Evolutionary conservation across 1,140 invertebrate genomes (phyloP), one percentile per base, ranked within the genome.

Genomic region (Paraescarpia echinospica): DNA sequence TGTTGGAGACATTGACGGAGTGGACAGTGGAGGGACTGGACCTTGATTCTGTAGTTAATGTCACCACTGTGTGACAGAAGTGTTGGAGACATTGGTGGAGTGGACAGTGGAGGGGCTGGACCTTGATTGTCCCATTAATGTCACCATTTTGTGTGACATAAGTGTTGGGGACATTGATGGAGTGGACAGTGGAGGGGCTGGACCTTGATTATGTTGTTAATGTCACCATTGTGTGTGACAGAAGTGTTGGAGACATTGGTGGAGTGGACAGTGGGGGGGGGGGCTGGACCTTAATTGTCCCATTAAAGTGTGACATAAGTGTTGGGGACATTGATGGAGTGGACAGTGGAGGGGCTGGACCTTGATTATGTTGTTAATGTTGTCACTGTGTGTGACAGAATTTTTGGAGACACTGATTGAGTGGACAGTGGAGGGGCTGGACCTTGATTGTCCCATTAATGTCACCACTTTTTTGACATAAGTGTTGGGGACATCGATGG

Each of bases 41-140:
- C 22, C 59, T 77, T 77, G 9, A 77, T 1, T 27, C 2, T 77
- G 59, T 27, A 14, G 22, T 77, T 77, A 27, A 77, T 77, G 59
- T 77, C 22, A 2, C 22, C 4, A 77, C 4, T 41, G 41, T 41
- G 95, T 41, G 59, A 77, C 2, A 77, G 59, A 77, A 77, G 12
- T 77, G 59, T 95, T 97, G 31, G 95, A 97, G 6, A 97, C 96
- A 90, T 94, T 98, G 1, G 94, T 97, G 12, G 96, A 97, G 92
- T 97, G 97, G 96, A 96, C 97, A 1, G 96, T 97, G 93, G 97
- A 98, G 90, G 98, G 98, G 0, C 96, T 99, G 33, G 97, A 98
- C 95, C 97, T 98, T 94, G 97, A 98, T 14, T 96, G 97, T 51
- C 98, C 98, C 0, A 97, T 98, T 93, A 27, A 77, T 77, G 59